Percentiles rank a stretch among this genome's conserved stretches.
These are phyloP conservation scores for Cassiopea xamachana DNA, from an alignment of 30 jellyfish, hydroid and myxozoan species.

Conservation along the genomic window DNA sequence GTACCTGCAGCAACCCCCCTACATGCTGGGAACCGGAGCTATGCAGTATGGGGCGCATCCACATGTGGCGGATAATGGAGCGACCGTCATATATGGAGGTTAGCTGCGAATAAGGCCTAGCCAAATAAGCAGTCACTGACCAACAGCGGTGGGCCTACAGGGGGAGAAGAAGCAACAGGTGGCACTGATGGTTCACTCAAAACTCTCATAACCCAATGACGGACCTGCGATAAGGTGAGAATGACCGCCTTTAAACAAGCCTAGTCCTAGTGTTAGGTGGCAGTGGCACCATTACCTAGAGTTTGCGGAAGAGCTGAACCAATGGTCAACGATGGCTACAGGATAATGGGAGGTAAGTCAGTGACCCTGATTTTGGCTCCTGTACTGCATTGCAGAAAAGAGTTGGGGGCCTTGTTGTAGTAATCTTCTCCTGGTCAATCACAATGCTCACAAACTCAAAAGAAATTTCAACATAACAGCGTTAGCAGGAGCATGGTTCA, in stretches of 20 bases:
- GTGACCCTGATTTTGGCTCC: slow-evolving; percentile 17
- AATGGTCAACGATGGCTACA: slow-evolving; percentile 24
- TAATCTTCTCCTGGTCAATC: not conserved
- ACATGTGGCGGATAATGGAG: slow-evolving; percentile 4
- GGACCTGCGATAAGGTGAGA: not conserved
- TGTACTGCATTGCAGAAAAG: slow-evolving; percentile 2
- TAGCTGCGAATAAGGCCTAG: slow-evolving; percentile 10
- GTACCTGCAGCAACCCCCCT: too few species aligned
- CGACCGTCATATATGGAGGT: slow-evolving; percentile 1
- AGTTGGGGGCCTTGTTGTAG: not conserved
- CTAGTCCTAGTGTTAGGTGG: slow-evolving; percentile 38
- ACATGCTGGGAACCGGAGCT: slow-evolving; percentile 3
- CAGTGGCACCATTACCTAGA: slow-evolving; percentile 35
- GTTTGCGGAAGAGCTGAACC: slow-evolving; percentile 35
- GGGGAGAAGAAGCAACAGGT: slow-evolving; percentile 19
- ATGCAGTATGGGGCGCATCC: not conserved
- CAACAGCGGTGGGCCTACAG: not conserved
- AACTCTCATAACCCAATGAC: slow-evolving; percentile 12
- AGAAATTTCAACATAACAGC: not conserved
- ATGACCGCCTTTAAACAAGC: slow-evolving; percentile 32
- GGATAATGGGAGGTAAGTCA: slow-evolving; percentile 14
- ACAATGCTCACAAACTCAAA: not conserved
- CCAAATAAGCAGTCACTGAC: slow-evolving; percentile 5
- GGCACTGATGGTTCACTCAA: not conserved
- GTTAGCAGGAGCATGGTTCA: not conserved